Base-by-base conservation (phyloP, 2,113 vertebrate species). In the Cisticola juncidis region DNA sequence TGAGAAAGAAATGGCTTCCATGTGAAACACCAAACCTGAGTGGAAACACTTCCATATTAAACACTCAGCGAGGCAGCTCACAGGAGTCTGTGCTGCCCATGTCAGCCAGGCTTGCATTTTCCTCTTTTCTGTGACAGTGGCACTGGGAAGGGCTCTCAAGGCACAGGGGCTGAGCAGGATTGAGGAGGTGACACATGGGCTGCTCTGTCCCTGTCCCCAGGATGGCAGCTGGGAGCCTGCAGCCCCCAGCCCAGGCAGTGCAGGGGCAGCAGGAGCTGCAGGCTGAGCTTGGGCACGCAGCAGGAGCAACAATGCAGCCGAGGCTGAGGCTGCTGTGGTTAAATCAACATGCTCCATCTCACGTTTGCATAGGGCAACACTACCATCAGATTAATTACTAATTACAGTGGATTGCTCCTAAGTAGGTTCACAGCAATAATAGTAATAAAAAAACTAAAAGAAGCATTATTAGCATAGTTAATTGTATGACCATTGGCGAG, bases 341-440 rank as follows among this genome's bases (percentile, higher is more conserved):
- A 60, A 86, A 97, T 95, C 96, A 89, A 72, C 89, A 58, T 48
- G 86, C 77, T 96, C 58, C 79, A 94, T 96, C 95, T 95, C 94
- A 95, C 19, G 18, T 94, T 96, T 91, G 92, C 94, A 91, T 31
- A 95, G 88, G 80, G 72, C 90, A 94, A 86, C 92, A 94, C 69
- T 86, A 92, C 87, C 94, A 95, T 96, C 95, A 90, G 84, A 78
- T 83, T 90, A 95, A 96, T 95, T 93, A 62, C 95, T 97, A 91
- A 95, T 92, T 95, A 87, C 93, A 83, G 74, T 88, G 50, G 80
- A 86, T 93, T 91, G 76, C 95, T 93, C 65, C 22, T 97, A 92
- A 96, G 96, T 80, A 82, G 88, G 64, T 94, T 45, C 38, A 53
- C 62, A 95, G 45, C 73, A 78, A 95, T 96, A 97, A 95, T 14